Evolutionary conservation across 2,113 vertebrate species (phyloP), one percentile per base, ranked within the genome.

Genomic region (Tupaia chinensis): DNA sequence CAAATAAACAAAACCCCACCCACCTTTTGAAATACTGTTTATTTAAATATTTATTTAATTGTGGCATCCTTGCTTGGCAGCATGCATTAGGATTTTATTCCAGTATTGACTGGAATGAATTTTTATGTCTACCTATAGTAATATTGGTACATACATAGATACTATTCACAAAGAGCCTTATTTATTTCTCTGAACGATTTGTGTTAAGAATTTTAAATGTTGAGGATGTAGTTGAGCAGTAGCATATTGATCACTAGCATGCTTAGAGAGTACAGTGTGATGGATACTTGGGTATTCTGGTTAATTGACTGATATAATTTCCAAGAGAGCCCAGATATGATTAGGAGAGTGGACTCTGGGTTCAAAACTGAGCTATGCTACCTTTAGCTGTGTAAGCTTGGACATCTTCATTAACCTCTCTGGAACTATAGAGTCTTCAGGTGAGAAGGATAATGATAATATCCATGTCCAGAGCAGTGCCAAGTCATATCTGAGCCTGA

Each of bases 101-200:
- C 44, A 44, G 44, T 44, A 44, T 44, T 44, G 44, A 44, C 44
- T 44, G 44, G 44, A 44, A 44, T 44, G 44, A 44, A 44, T 44
- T 44, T 5, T 44, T n/a, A 69, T 3, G 61, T 13, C 32, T 58
- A 25, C 34, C 29, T 88, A 82, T 0, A 83, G 60, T 32, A 61
- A 73, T 79, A 86, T 72, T 60, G 22, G 23, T 44, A 77, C 44
- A 77, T 73, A 17, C 10, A 5, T 29, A 44, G 9, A 53, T 65
- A 15, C 27, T 83, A 27, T 53, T 92, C n/a, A 83, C 22, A 83
- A 81, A 74, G 6, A 13, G 3, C 65, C 7, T 91, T 58, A 53
- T 88, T 95, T 92, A 22, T 85, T 95, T 92, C 34, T 58, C 74
- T 89, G 70, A 86, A 86, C 3, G 29, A 81, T 72, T 78, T 88